A percentile compares a stretch with the other conserved stretches of the same genome.
Evolutionary conservation across 2,113 vertebrate species (phyloP).

Genomic region (Nothoprocta perdicaria): DNA sequence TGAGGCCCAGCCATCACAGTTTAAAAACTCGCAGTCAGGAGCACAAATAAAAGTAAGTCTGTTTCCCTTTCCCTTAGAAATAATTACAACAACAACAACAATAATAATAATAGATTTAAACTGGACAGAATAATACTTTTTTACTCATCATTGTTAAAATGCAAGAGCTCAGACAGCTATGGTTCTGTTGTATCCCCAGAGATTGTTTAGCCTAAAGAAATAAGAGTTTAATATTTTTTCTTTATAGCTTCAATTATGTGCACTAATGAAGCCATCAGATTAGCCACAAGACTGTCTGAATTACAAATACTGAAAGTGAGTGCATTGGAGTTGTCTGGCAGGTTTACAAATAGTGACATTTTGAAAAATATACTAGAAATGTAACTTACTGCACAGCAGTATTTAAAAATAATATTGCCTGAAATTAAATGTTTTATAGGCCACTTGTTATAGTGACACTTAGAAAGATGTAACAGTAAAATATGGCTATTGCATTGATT

Average conservation of each 20-base stretch:
- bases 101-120: neutral
- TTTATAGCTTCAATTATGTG: neutral
- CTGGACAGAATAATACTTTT: neutral
- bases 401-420: neutral
- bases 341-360: neutral
- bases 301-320: neutral
- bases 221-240: neutral
- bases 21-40: neutral
- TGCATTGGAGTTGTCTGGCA: neutral
- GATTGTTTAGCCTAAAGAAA: constrained; percentile 5
- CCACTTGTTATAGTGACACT: neutral
- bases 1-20: neutral
- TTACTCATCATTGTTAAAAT: neutral
- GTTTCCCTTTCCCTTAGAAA: neutral
- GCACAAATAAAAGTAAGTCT: neutral
- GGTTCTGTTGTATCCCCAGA: neutral
- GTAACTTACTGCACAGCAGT: neutral
- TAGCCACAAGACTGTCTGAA: neutral
- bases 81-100: neutral
- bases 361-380: constrained; percentile 5
- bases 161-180: neutral
- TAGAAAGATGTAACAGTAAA: neutral
- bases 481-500: neutral
- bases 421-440: neutral
- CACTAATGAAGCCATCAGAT: neutral